phyloP scores from a whole-genome alignment of 2,797 vertebrate species.

The Hypotaenidia okinawae region DNA sequence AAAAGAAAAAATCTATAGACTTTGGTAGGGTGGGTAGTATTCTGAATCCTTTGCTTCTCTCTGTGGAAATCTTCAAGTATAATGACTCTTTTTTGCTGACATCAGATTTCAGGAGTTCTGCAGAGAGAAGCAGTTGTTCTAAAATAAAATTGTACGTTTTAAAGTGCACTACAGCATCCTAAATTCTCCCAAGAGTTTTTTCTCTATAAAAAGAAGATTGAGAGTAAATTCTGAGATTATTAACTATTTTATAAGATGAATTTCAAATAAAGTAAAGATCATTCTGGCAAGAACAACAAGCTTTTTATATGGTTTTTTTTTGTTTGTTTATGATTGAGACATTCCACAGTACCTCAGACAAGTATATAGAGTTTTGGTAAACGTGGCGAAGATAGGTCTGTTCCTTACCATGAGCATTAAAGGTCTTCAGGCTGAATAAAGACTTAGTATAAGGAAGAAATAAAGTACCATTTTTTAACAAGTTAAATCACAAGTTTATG shows the following conservation, averaged over 20 bases:
- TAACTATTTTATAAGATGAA: not conserved
- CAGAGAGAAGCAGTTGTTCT: slow-evolving; percentile 21
- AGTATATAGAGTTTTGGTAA: not conserved
- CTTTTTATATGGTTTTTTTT: not conserved
- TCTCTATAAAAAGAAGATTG: not conserved
- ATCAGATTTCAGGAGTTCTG: slow-evolving; percentile 22
- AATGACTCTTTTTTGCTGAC: slow-evolving; percentile 33
- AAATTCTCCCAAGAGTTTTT: slow-evolving; percentile 4
- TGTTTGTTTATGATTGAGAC: not conserved
- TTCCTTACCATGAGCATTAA: not conserved
- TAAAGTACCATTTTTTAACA: not conserved
- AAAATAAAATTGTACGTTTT: slow-evolving; percentile 30
- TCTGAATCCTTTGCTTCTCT: slow-evolving; percentile 22
- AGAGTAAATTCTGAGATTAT: slow-evolving; percentile 2
- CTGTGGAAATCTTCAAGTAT: slow-evolving; percentile 29
- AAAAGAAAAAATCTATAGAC: not conserved
- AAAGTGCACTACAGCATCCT: not conserved
- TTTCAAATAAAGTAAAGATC: not conserved
- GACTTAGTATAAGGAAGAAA: not conserved
- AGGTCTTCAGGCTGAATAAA: not conserved
- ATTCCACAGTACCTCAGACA: not conserved
- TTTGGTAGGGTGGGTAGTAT: not conserved
- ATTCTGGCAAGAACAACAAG: not conserved
- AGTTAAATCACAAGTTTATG: not conserved
- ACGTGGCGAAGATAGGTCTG: not conserved